phyloP scores from a whole-genome alignment of 2,888 invertebrate species.

The Atethmia centrago region DNA sequence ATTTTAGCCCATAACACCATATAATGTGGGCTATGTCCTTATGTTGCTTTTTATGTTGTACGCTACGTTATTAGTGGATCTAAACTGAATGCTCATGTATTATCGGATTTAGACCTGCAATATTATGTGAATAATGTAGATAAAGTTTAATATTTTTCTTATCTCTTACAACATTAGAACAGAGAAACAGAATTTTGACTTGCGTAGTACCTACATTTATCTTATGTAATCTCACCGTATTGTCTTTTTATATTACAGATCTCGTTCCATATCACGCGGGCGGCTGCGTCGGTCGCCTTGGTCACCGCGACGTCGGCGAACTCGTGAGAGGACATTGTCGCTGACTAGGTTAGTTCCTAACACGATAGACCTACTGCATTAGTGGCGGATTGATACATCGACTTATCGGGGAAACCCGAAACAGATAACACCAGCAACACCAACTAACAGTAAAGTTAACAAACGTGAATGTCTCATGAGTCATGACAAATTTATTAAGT shows the following conservation, averaged over 20 bases:
- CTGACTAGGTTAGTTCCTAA: slow-evolving; percentile 78
- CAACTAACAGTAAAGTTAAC: background rate
- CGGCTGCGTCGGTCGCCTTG: slow-evolving; percentile 87
- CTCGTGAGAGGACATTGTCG: slow-evolving; percentile 84
- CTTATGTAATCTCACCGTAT: background rate
- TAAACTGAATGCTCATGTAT: background rate
- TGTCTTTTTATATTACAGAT: slow-evolving; percentile 81
- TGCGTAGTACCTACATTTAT: background rate
- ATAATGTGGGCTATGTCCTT: background rate
- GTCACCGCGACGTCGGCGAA: slow-evolving; percentile 85
- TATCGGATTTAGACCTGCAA: background rate
- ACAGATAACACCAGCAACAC: background rate
- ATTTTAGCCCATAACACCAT: background rate
- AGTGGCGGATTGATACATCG: background rate
- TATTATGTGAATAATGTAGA: slow-evolving; percentile 5
- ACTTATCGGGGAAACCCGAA: background rate
- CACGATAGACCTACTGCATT: background rate
- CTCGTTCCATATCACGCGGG: slow-evolving; percentile 92
- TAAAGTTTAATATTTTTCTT: background rate
- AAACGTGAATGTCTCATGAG: background rate
- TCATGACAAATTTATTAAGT: background rate
- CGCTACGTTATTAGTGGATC: background rate
- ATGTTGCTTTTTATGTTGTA: slow-evolving; percentile 16
- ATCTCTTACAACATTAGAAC: background rate
- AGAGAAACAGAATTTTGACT: background rate